Evolutionary conservation across 92 coral and sea anemone species (phyloP), one percentile per base, ranked within the genome.

Genomic region (Palythoa grandiflora): DNA sequence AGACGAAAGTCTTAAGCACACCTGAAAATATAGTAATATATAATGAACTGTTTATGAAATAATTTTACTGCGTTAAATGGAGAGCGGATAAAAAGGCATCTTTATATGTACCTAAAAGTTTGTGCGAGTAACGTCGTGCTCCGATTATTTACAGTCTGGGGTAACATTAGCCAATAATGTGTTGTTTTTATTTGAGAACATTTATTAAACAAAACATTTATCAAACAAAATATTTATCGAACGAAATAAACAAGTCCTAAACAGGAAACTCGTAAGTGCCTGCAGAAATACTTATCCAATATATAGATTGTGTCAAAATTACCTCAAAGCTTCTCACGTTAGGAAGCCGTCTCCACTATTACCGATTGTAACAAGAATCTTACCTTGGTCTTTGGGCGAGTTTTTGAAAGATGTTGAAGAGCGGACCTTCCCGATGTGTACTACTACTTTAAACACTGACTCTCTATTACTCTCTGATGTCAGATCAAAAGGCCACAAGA

Each of bases 401-500:
- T 12, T 71, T 16, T 35, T 71, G 35, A 71, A 71, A 12, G 75
- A 35, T 2, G n/a, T 21, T 10, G 36, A 17, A 37, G 36, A 5
- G 10, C 71, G 20, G 36, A 68, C 21, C 37, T 5, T 20, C 72
- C 38, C 9, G 72, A 28, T 71, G n/a, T 44, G 36, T 44, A 44
- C 6, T 9, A 10, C 6, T 71, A 10, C 6, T 71, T 11, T 40
- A 14, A 37, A 17, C 6, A 40, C 28, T 28, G 28, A 17, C 38
- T 37, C 75, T 71, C 75, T 17, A 71, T 40, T 71, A 6, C 75
- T 40, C 75, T 71, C 38, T 71, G 75, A 10, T 28, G n/a, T 7
- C 10, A 71, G 47, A 71, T 71, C 75, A 71, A 71, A 71, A 71
- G 75, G 38, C 75, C 75, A 71, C 75, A 71, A 71, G 47, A 71